A percentile compares a stretch with the other conserved stretches of the same genome.
phyloP scores from a whole-genome alignment of 2,797 vertebrate genomes.

The Staurois parvus region DNA sequence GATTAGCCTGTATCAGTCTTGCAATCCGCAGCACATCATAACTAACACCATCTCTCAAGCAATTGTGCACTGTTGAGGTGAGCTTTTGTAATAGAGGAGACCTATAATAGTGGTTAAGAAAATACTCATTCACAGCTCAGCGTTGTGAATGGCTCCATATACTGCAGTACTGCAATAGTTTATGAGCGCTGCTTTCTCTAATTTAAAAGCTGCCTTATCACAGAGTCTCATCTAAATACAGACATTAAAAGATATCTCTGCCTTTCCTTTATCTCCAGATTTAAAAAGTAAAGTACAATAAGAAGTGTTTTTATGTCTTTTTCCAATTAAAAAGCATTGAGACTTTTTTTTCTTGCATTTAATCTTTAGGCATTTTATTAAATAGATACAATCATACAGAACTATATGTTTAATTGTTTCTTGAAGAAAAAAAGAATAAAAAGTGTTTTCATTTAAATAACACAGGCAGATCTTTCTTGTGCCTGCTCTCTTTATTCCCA shows the following conservation, averaged over 20 bases:
- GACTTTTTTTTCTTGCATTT: constrained; percentile 35
- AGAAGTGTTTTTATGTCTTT: constrained; percentile 58
- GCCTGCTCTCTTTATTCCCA: neutral
- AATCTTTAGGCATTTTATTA: constrained; percentile 52
- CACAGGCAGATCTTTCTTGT: constrained; percentile 27
- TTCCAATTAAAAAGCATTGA: constrained; percentile 60
- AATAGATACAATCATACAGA: constrained; percentile 47
- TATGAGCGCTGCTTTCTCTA: constrained; percentile 70
- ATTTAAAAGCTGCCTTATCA: constrained; percentile 74
- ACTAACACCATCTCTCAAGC: constrained; percentile 37
- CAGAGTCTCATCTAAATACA: constrained; percentile 69
- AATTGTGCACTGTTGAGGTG: constrained; percentile 28
- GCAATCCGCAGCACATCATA: neutral
- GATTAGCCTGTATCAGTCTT: constrained; percentile 1
- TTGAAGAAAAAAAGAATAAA: constrained; percentile 9
- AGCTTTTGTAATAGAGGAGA: constrained; percentile 61
- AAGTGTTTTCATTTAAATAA: constrained; percentile 53
- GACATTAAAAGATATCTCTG: constrained; percentile 66
- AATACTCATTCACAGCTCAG: constrained; percentile 64
- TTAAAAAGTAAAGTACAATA: constrained; percentile 60
- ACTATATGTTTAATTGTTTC: constrained; percentile 55
- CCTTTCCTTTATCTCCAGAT: constrained; percentile 54
- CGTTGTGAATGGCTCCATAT: constrained; percentile 65
- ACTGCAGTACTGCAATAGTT: constrained; percentile 68
- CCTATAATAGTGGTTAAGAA: constrained; percentile 64